phyloP scores from a whole-genome alignment of 2,797 vertebrate genomes.

The Cephalopachus bancanus region DNA sequence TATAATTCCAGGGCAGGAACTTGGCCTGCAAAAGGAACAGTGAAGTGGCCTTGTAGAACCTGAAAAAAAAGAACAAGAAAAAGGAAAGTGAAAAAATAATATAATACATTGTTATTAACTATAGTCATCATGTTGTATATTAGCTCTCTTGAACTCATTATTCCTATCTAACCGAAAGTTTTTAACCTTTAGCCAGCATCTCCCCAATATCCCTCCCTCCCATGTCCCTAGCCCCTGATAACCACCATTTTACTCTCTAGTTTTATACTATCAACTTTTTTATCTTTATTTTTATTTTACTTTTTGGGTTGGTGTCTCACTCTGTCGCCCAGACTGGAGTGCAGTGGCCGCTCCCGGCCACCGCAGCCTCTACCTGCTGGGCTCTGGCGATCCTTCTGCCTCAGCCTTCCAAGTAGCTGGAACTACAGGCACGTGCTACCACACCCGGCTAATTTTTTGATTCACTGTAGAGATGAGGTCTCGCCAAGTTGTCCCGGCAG shows the following conservation, averaged over 20 bases:
- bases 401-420: no score
- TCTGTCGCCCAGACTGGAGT: no score
- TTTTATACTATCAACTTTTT: not conserved
- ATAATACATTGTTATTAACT: not conserved
- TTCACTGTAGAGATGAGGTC: no score
- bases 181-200: not conserved
- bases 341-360: no score
- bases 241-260: not conserved
- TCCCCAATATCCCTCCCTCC: rapidly evolving
- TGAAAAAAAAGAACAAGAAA: not conserved
- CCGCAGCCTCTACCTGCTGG: no score
- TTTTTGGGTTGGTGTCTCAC: no score
- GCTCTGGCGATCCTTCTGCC: no score
- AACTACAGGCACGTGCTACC: no score
- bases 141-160: not conserved
- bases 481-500: no score
- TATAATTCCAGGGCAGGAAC: not conserved
- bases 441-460: no score
- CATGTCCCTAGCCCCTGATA: not conserved
- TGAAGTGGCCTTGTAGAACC: not conserved
- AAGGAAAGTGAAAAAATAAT: not conserved
- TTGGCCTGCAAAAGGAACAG: not conserved
- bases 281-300: not conserved
- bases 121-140: not conserved
- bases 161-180: not conserved